phyloP scores from a whole-genome alignment of 1,140 invertebrate genomes.

The Laupala kohalensis region DNA sequence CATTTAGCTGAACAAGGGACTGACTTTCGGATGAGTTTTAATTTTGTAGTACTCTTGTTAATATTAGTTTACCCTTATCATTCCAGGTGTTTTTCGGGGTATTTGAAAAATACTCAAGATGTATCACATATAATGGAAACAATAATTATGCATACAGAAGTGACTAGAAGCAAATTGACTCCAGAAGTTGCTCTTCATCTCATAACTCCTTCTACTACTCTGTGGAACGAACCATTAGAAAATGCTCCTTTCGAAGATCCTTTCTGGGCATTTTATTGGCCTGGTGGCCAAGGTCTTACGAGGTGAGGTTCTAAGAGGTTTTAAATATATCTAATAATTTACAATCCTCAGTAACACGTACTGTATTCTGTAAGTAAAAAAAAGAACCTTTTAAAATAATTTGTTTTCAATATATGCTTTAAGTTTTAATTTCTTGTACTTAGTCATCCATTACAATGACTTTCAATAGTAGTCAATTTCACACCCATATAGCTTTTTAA shows the following conservation, averaged over 20 bases:
- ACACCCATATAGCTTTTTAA: too few relatives aligned
- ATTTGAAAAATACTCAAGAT: too few relatives aligned
- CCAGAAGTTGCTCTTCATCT: constrained; percentile 37
- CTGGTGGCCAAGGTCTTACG: constrained; percentile 38
- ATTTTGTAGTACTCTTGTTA: too few relatives aligned
- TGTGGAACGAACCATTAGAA: constrained; percentile 30
- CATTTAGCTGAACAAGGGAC: too few relatives aligned
- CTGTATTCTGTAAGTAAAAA: neutral
- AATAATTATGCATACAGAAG: constrained; percentile 24
- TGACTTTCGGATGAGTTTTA: too few relatives aligned
- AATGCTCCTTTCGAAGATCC: constrained; percentile 29
- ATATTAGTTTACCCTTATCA: too few relatives aligned
- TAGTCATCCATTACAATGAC: too few relatives aligned
- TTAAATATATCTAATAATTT: neutral
- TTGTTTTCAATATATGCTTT: too few relatives aligned
- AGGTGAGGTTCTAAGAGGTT: neutral
- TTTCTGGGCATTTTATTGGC: constrained; percentile 47
- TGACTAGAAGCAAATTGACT: constrained; percentile 31
- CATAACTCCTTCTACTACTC: constrained; percentile 33
- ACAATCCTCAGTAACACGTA: neutral
- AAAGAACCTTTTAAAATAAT: neutral
- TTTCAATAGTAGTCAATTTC: too few relatives aligned
- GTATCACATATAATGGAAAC: neutral
- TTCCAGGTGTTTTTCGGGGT: too few relatives aligned
- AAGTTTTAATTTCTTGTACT: too few relatives aligned